These are phyloP conservation scores for Drosophila trapezifrons DNA, from an alignment of 1,140 invertebrate genomes.

Conservation along the genomic window DNA sequence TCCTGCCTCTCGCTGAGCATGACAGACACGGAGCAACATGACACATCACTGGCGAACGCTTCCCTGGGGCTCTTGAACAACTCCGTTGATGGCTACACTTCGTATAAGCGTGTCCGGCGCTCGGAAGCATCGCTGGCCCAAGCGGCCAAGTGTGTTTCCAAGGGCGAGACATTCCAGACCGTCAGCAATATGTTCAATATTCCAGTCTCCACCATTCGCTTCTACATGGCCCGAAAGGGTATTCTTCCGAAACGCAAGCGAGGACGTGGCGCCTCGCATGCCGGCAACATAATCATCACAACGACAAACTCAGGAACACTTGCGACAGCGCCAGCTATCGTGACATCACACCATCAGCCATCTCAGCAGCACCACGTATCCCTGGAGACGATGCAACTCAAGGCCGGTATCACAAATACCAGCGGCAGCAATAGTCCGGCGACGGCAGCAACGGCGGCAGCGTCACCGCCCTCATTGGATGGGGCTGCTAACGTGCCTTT, in stretches of 20 bases:
- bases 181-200: conserved; percentile 93
- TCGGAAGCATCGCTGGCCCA: conserved; percentile 90
- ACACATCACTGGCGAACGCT: conserved; percentile 54
- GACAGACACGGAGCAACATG: conserved; percentile 58
- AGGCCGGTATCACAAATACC: conserved; percentile 41
- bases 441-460: conserved; percentile 22
- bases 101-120: conserved; percentile 85
- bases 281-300: conserved; percentile 60
- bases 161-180: conserved; percentile 92
- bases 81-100: conserved; percentile 64
- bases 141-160: conserved; percentile 91
- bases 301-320: conserved; percentile 52
- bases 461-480: conserved; percentile 54
- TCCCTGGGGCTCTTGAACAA: conserved; percentile 57
- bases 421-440: conserved; percentile 32
- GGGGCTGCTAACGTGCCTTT: conserved; percentile 88
- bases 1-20: conserved; percentile 51
- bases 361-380: conserved; percentile 40
- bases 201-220: conserved; percentile 92
- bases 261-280: conserved; percentile 85
- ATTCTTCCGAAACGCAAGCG: conserved; percentile 90
- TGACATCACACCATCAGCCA: conserved; percentile 21
- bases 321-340: conserved; percentile 12
- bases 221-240: conserved; percentile 93
- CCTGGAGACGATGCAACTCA: conserved; percentile 54